Evolutionary conservation across 2,888 invertebrate species (phyloP).

Genomic region (Coenonympha glycerion): DNA sequence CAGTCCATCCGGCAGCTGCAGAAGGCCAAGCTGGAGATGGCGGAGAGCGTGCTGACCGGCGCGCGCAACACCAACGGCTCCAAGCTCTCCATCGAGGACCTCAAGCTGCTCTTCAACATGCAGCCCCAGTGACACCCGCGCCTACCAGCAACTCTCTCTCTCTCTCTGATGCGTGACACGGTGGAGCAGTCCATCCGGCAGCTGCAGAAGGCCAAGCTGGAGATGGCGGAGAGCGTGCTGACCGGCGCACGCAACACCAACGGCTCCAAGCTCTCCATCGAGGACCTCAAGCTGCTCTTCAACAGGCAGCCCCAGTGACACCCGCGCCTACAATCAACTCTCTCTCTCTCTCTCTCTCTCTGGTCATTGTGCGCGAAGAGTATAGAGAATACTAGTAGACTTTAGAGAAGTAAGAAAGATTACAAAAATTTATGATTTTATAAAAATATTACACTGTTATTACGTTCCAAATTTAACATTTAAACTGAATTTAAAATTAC

Average conservation of each 20-base stretch:
- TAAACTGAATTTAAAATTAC: no score
- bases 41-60: slow-evolving; percentile 85
- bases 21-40: slow-evolving; percentile 84
- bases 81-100: slow-evolving; percentile 87
- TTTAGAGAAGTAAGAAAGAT: no score
- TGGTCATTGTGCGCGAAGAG: no score
- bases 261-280: slow-evolving; percentile 83
- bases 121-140: slow-evolving; percentile 31
- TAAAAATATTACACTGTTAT: no score
- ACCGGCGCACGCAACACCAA: slow-evolving; percentile 79
- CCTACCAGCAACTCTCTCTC: neutral
- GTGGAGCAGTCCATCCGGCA: slow-evolving; percentile 90
- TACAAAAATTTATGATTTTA: no score
- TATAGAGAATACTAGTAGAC: no score
- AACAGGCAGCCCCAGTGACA: slow-evolving; percentile 57
- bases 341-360: no score
- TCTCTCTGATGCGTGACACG: slow-evolving; percentile 86
- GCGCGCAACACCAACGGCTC: slow-evolving; percentile 77
- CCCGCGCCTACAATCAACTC: neutral
- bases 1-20: slow-evolving; percentile 88
- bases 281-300: slow-evolving; percentile 85
- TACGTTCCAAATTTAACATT: no score
- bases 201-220: slow-evolving; percentile 87
- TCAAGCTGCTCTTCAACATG: slow-evolving; percentile 82
- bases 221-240: slow-evolving; percentile 85